phyloP scores from a whole-genome alignment of 2,888 invertebrate species.

The Oligia fasciuncula region DNA sequence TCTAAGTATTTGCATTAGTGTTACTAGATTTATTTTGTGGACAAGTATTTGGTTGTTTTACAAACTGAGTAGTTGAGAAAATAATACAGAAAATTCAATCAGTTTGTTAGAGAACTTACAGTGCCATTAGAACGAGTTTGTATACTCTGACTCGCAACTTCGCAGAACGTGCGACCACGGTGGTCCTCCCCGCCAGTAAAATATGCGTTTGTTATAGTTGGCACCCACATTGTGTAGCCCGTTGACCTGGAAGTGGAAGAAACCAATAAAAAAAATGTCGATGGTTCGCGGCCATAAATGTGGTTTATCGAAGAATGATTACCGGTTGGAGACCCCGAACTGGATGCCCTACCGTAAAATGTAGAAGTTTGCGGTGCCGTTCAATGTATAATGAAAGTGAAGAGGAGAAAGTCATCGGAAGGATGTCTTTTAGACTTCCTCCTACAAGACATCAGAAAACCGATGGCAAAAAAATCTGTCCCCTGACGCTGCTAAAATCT shows the following conservation, averaged over 20 bases:
- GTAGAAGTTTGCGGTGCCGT: background rate
- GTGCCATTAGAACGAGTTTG: constrained; percentile 45
- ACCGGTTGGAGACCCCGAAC: background rate
- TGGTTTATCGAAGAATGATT: background rate
- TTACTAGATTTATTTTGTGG: no score
- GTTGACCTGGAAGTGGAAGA: constrained; percentile 74
- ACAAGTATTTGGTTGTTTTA: background rate
- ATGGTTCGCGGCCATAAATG: background rate
- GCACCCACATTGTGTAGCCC: constrained; percentile 58
- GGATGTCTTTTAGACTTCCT: background rate
- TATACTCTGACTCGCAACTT: constrained; percentile 80
- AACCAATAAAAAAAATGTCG: background rate
- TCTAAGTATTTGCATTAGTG: no score
- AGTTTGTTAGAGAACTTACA: constrained; percentile 18
- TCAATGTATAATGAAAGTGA: background rate
- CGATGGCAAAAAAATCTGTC: background rate
- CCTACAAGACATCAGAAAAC: background rate
- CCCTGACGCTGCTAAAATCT: background rate
- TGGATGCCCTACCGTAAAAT: background rate
- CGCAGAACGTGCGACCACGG: constrained; percentile 78
- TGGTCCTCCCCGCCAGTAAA: constrained; percentile 67
- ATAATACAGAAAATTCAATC: background rate
- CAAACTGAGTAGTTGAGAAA: background rate
- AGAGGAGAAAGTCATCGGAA: background rate
- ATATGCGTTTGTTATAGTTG: background rate